Conservation (phyloP, 2,797 vertebrate species). For the Acridotheres tristis region DNA sequence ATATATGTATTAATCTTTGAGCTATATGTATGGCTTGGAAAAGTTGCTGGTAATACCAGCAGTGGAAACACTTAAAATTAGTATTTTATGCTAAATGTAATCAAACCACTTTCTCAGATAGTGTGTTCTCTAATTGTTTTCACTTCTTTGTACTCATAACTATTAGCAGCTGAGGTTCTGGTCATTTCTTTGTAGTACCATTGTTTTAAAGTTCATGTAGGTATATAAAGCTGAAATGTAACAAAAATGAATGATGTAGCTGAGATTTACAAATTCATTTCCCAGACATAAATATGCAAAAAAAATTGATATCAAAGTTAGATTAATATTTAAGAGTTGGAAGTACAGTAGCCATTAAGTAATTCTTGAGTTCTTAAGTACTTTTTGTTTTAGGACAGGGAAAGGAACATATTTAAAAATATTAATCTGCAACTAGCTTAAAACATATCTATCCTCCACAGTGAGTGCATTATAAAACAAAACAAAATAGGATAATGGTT, state of each 20-base stretch:
- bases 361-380: background rate
- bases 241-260: background rate
- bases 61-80: background rate
- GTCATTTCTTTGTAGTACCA: rapidly evolving
- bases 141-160: background rate
- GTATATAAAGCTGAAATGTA: background rate
- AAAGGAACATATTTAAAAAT: background rate
- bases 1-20: background rate
- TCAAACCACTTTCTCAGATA: background rate
- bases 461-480: background rate
- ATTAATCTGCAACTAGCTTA: background rate
- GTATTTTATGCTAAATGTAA: background rate
- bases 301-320: background rate
- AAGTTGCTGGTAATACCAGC: background rate
- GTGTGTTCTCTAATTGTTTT: background rate
- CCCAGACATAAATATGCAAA: background rate
- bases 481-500: background rate
- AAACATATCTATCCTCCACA: background rate
- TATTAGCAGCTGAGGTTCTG: background rate
- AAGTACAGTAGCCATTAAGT: background rate
- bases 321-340: background rate
- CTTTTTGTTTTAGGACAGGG: background rate
- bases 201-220: background rate
- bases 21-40: background rate
- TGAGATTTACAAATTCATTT: background rate